phyloP scores from a whole-genome alignment of 2,113 vertebrate genomes.

The Sclerurus mexicanus region DNA sequence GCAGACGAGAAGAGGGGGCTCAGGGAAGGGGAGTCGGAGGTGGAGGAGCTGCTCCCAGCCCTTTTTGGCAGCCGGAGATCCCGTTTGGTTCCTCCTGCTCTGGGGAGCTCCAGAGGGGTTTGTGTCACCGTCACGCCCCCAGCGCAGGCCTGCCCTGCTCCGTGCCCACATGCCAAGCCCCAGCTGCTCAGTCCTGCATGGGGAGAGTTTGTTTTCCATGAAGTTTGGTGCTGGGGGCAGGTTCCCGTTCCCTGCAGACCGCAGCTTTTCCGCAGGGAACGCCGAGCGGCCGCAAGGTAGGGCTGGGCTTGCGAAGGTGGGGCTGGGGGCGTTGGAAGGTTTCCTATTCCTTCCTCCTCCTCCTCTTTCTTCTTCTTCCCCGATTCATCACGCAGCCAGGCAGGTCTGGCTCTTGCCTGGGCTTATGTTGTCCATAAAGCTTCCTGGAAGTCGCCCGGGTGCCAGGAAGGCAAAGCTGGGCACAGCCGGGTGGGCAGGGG shows the following conservation, averaged over 20 bases:
- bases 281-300: neutral
- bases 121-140: neutral
- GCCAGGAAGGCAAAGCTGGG: neutral
- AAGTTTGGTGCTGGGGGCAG: neutral
- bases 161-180: constrained; percentile 16
- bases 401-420: neutral
- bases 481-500: neutral
- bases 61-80: constrained; percentile 25
- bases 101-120: neutral
- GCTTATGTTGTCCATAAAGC: no score
- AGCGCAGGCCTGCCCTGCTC: neutral
- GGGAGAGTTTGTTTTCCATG: neutral
- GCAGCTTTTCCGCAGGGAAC: neutral
- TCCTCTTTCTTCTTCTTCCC: neutral
- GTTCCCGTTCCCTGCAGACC: neutral
- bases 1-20: neutral
- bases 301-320: neutral
- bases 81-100: neutral
- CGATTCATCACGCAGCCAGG: neutral
- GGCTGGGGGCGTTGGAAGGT: neutral
- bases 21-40: neutral
- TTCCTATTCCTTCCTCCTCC: neutral
- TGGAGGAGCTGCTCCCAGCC: neutral
- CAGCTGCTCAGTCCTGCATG: neutral
- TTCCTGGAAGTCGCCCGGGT: neutral